These are phyloP conservation scores for Ormyrus nitidulus DNA, from an alignment of 2,888 invertebrate species.

Conservation along the genomic window DNA sequence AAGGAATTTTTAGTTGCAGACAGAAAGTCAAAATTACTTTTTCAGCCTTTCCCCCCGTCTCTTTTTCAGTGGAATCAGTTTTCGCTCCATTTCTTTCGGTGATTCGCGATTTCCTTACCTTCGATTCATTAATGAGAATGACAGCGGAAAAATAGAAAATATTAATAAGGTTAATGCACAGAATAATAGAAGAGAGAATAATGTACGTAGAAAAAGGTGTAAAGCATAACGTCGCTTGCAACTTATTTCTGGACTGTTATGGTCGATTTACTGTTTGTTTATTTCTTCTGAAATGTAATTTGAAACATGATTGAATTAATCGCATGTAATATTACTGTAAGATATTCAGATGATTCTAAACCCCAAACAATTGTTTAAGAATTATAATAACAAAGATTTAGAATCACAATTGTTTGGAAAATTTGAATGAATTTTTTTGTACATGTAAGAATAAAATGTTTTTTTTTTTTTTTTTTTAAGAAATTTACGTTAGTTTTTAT, in stretches of 20 bases:
- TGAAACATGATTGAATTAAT: not conserved
- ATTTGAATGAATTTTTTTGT: no score
- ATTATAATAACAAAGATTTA: no score
- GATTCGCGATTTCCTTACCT: constrained; percentile 63
- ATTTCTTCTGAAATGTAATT: not conserved
- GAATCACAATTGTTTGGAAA: no score
- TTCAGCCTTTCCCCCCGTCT: constrained; percentile 67
- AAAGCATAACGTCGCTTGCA: constrained; percentile 37
- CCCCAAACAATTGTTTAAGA: no score
- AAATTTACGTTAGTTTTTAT: not conserved
- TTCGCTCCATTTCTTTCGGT: constrained; percentile 59
- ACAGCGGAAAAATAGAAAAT: constrained; percentile 50
- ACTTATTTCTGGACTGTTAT: constrained; percentile 34
- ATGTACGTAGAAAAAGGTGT: constrained; percentile 32
- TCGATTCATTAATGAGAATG: constrained; percentile 50
- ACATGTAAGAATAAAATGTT: no score
- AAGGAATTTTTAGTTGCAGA: constrained; percentile 45
- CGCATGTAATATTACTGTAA: no score
- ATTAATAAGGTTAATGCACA: constrained; percentile 55
- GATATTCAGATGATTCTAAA: no score
- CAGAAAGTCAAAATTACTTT: constrained; percentile 66
- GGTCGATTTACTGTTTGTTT: not conserved
- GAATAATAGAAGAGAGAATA: constrained; percentile 35
- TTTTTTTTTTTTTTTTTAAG: no score
- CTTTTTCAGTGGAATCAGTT: constrained; percentile 62